phyloP scores from a whole-genome alignment of 2,888 invertebrate genomes.

The Meiosimyza platycephala region DNA sequence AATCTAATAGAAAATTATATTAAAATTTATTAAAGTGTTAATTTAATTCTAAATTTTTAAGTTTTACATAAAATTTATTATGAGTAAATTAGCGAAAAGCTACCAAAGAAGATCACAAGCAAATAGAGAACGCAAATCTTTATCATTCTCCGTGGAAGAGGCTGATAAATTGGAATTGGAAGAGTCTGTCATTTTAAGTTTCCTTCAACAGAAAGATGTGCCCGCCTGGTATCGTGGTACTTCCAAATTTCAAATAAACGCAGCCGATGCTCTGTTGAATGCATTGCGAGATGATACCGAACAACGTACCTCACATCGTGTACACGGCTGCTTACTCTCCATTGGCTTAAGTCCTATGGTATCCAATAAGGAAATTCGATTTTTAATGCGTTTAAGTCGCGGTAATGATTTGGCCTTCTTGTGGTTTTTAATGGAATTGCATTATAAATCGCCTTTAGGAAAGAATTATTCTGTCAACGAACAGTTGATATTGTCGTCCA shows the following conservation, averaged over 20 bases:
- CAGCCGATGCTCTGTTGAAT: conserved; percentile 47
- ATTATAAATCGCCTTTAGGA: conserved; percentile 49
- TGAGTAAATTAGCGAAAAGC: not conserved
- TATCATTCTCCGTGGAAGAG: not conserved
- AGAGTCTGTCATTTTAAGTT: conserved; percentile 15
- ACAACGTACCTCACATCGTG: conserved; percentile 55
- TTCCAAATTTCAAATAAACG: conserved; percentile 54
- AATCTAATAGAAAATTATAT: too few species aligned
- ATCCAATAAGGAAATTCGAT: conserved; percentile 40
- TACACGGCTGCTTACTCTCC: conserved; percentile 43
- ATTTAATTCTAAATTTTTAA: too few species aligned
- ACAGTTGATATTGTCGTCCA: conserved; percentile 59
- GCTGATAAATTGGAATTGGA: not conserved
- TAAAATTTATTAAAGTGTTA: too few species aligned
- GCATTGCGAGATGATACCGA: conserved; percentile 57
- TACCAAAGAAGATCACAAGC: not conserved
- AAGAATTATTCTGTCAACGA: conserved; percentile 56
- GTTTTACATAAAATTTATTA: too few species aligned
- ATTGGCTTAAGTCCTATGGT: conserved; percentile 59
- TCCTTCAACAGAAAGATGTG: conserved; percentile 40
- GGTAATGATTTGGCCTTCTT: conserved; percentile 64
- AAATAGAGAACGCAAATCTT: not conserved
- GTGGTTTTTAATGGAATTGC: conserved; percentile 63
- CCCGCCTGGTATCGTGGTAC: conserved; percentile 61
- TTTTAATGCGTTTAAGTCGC: conserved; percentile 53